Base-by-base conservation (phyloP, 2,113 vertebrate species). In the Rhea americana region DNA sequence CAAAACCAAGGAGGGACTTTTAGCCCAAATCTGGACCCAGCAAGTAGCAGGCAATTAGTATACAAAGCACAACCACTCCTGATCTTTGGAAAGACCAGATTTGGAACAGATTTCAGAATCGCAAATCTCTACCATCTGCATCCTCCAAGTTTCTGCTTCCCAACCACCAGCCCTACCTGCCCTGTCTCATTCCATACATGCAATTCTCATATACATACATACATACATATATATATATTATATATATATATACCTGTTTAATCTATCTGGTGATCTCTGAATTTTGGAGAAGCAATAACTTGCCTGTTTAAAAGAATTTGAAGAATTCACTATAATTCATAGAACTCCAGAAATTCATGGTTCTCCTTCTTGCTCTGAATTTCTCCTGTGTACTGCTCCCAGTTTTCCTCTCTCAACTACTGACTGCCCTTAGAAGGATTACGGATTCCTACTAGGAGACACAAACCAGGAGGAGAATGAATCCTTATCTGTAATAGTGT, bases 111-210 rank as follows among this genome's bases (percentile, higher is more conserved):
- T n/a, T 77, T 62, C 58, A 73, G 65, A 81, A 85, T 25, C 81
- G 32, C 41, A 51, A 8, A 17, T 17, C 72, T 74, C 41, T 37
- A 12, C 39, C 1, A 0, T 20, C 41, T 55, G 53, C 7, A 2
- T 73, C 39, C 50, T 86, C 39, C 63, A 45, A 41, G 43, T 58
- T 55, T 89, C 70, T 65, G 47, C 45, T 80, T 84, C 53, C 58
- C 74, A 89, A 35, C 41, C 61, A 19, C 2, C 18, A 76, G 18
- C 45, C 15, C 45, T 65, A 39, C 12, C 45, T 72, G 35, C 16
- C 24, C 35, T 41, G 39, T 43, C 26, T 76, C 63, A 25, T 25
- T 81, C n/a, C 55, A 53, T 11, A 50, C 13, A 53, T 24, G 25
- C 35, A 65, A 58, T 28, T 41, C 30, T 51, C 67, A 19, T 21